These are phyloP conservation scores for Argyrosomus japonicus DNA, from an alignment of 2,113 vertebrate genomes.

Conservation along the genomic window DNA sequence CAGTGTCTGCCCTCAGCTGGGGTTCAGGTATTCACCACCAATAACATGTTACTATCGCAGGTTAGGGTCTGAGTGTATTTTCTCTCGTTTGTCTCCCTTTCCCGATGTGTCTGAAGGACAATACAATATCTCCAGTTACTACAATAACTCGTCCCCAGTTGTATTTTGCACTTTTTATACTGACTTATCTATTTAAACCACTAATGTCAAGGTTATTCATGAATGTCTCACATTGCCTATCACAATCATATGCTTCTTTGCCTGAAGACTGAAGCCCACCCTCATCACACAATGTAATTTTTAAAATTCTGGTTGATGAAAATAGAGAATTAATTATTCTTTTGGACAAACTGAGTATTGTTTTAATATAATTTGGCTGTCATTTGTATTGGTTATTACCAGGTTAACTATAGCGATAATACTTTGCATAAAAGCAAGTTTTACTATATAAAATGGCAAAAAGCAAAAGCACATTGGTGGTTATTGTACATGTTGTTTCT, in stretches of 20 bases:
- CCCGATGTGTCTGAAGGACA: slow-evolving; percentile 47
- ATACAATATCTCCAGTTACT: neutral
- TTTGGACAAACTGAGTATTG: slow-evolving; percentile 6
- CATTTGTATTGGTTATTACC: neutral
- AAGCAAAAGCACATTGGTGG: neutral
- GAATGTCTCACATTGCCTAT: slow-evolving; percentile 74
- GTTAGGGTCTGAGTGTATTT: slow-evolving; percentile 26
- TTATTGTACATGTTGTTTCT: neutral
- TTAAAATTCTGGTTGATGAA: slow-evolving; percentile 33
- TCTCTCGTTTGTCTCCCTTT: slow-evolving; percentile 1
- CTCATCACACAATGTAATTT: slow-evolving; percentile 36
- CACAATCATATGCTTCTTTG: slow-evolving; percentile 64
- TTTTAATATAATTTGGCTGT: neutral
- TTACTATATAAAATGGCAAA: neutral
- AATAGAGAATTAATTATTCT: slow-evolving; percentile 31
- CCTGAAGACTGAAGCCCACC: slow-evolving; percentile 46
- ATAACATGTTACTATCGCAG: slow-evolving; percentile 45
- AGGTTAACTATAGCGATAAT: neutral
- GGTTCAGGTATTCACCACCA: slow-evolving; percentile 76
- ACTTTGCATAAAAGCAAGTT: neutral
- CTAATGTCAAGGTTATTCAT: slow-evolving; percentile 78
- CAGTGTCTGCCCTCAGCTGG: slow-evolving; percentile 76
- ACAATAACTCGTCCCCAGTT: slow-evolving; percentile 27
- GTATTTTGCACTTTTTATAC: slow-evolving; percentile 54
- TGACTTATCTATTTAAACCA: slow-evolving; percentile 70